Conservation (phyloP, 2,888 invertebrate species). For the Drosophila seclusa region DNA sequence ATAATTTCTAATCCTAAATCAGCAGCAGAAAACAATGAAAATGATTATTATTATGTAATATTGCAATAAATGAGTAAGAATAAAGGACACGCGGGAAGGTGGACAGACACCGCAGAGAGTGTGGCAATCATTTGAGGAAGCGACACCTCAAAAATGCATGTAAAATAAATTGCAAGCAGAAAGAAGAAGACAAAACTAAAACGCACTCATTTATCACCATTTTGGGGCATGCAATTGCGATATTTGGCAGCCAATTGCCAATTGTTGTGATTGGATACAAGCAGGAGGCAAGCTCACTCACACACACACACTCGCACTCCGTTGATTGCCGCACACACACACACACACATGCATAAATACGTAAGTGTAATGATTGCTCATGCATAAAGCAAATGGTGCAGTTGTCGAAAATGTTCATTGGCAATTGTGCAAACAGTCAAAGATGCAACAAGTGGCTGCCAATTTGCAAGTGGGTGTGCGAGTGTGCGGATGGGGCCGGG, state of each 20-base stretch:
- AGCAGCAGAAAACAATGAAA: not conserved
- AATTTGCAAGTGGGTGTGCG: conserved; percentile 40
- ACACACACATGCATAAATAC: conserved; percentile 21
- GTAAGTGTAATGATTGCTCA: conserved; percentile 53
- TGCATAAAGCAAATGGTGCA: conserved; percentile 63
- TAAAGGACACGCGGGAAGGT: not conserved
- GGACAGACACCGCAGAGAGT: not conserved
- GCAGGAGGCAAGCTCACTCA: conserved; percentile 23
- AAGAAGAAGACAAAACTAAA: conserved; percentile 36
- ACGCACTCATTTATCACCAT: conserved; percentile 64
- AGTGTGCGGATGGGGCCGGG: not conserved
- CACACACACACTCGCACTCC: conserved; percentile 17
- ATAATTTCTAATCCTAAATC: too few relatives aligned
- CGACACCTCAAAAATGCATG: conserved; percentile 16
- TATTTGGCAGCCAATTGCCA: conserved; percentile 62
- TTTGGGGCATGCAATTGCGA: conserved; percentile 56
- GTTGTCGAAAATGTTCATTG: conserved; percentile 60
- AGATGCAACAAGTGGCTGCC: conserved; percentile 54
- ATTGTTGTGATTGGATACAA: conserved; percentile 66
- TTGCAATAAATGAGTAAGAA: not conserved
- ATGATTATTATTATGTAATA: not conserved
- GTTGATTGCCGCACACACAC: conserved; percentile 12
- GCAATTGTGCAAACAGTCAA: conserved; percentile 55
- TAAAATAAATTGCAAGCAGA: conserved; percentile 38
- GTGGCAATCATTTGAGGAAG: conserved; percentile 2